Conservation (phyloP, 2,888 invertebrate genomes). For the Tethea ocularis region DNA sequence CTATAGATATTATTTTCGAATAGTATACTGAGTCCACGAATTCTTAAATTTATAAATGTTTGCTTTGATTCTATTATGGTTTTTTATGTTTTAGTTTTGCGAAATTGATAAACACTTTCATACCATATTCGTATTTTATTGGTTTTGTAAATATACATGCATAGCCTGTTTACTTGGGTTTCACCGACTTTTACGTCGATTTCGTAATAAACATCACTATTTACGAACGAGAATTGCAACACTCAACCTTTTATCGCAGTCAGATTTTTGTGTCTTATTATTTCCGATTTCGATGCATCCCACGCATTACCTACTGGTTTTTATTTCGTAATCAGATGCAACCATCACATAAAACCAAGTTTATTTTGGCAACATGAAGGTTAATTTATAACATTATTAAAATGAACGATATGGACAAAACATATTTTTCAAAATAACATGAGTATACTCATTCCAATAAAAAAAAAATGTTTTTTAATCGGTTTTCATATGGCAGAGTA, state of each 20-base stretch:
- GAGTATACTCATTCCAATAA: too few relatives aligned
- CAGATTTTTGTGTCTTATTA: background rate
- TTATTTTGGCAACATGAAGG: constrained; percentile 8
- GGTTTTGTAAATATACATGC: constrained; percentile 20
- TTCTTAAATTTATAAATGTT: too few relatives aligned
- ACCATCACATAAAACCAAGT: constrained; percentile 3
- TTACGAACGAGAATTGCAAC: constrained; percentile 18
- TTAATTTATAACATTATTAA: background rate
- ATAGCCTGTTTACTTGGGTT: constrained; percentile 19
- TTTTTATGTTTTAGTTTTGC: background rate
- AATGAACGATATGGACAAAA: background rate
- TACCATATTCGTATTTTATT: background rate
- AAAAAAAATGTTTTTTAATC: constrained; percentile 10
- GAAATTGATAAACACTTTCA: background rate
- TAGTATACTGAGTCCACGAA: too few relatives aligned
- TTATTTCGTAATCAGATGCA: constrained; percentile 14
- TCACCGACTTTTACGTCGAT: constrained; percentile 19
- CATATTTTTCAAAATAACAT: constrained; percentile 6
- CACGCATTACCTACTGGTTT: constrained; percentile 3
- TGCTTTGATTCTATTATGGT: background rate
- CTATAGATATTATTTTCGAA: too few relatives aligned
- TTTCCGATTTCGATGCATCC: constrained; percentile 12
- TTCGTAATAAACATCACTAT: constrained; percentile 29
- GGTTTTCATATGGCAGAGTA: too few relatives aligned
- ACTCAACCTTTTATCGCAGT: constrained; percentile 15